Percentiles rank a stretch among this genome's conserved stretches.
Evolutionary conservation across 2,888 invertebrate genomes (phyloP).

Genomic region (Cryptops parisi): DNA sequence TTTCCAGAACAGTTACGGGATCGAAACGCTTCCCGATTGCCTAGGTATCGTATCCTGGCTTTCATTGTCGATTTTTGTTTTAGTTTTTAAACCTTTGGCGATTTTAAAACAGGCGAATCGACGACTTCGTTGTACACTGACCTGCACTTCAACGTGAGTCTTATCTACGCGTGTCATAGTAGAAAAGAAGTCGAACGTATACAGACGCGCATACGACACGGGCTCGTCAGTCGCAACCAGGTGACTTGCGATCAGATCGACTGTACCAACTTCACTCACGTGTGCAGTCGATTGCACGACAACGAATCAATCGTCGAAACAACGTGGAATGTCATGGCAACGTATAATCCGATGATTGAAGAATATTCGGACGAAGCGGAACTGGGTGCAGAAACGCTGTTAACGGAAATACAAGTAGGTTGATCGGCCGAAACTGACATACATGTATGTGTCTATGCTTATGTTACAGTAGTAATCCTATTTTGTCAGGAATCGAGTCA

Average conservation of each 20-base stretch:
- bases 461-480: no score
- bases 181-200: not conserved
- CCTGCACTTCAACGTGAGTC: not conserved
- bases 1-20: not conserved
- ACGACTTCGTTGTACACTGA: not conserved
- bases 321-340: conserved; percentile 6
- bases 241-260: not conserved
- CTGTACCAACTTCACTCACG: not conserved
- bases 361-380: not conserved
- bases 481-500: not conserved
- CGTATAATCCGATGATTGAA: not conserved
- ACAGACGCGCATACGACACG: not conserved
- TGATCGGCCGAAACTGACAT: not conserved
- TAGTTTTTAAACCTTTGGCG: not conserved
- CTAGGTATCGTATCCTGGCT: no score
- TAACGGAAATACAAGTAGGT: conserved; percentile 7
- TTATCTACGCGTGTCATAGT: no score
- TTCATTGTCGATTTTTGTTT: not conserved
- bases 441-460: no score
- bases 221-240: not conserved
- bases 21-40: not conserved
- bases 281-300: not conserved
- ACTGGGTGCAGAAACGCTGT: not conserved
- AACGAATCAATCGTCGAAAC: not conserved
- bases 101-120: not conserved